Evolutionary conservation across 2,888 invertebrate species (phyloP), one percentile per base, ranked within the genome.

Genomic region (Thymelicus lineola): DNA sequence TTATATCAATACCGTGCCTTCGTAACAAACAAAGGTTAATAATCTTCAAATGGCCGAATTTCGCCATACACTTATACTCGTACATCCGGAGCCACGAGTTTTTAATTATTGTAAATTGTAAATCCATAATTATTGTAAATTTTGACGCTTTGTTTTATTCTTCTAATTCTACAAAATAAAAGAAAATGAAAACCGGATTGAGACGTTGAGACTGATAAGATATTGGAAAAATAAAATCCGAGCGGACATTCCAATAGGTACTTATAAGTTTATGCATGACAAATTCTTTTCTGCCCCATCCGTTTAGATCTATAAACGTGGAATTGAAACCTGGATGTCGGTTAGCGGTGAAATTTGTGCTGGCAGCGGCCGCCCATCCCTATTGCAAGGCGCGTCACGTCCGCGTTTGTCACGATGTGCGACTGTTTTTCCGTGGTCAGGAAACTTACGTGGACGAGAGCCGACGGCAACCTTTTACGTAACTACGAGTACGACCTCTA

Each of bases 341-440:
- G 58, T 84, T 81, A 79, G 59, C 59, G 81, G 82, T 74, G 83
- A 85, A 85, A 85, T 85, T 86, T 82, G 86, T 80, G 77, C 79
- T 79, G 70, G 79, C 84, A 45, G 35, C 67, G 50, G 68, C 15
- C 53, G 55, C 50, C 59, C 66, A 53, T 50, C 50, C 67, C 46
- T 42, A 58, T 86, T 80, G 72, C 71, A 67, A 89, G 75, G 78
- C 87, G 70, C 71, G 83, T 86, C 90, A 90, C 90, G 90, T 90
- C 74, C 82, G 72, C 70, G 76, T 77, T 67, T 81, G 85, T 84
- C 87, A 82, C 85, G 84, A 79, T 74, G 79, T 64, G 69, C 75
- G 76, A 80, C 80, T 83, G 86, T 86, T 87, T 68, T 87, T 86
- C 86, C 83, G 81, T 83, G 86, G 86, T 83, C 86, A 86, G 84